Conservation (phyloP, 1,140 invertebrate species). For the Hyposmocoma kahamanoa region DNA sequence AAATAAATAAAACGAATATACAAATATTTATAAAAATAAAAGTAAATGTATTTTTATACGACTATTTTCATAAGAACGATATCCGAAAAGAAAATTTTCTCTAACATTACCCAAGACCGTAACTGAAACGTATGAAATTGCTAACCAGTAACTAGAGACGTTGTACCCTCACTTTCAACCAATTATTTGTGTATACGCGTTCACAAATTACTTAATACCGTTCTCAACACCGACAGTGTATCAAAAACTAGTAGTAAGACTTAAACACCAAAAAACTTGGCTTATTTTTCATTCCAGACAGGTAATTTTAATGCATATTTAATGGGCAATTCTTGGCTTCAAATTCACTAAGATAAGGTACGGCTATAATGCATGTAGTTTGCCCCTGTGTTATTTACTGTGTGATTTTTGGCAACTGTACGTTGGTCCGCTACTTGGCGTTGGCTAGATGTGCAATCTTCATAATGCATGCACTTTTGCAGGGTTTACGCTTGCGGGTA, state of each 20-base stretch:
- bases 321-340: constrained; percentile 71
- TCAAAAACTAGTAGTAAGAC: constrained; percentile 14
- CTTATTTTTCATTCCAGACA: constrained; percentile 65
- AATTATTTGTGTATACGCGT: too few relatives aligned
- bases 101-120: too few relatives aligned
- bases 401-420: constrained; percentile 69
- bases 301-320: constrained; percentile 74
- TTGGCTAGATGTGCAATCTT: constrained; percentile 69
- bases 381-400: constrained; percentile 67
- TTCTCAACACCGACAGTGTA: constrained; percentile 21
- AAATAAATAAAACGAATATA: too few relatives aligned
- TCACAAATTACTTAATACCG: constrained; percentile 28
- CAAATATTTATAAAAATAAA: too few relatives aligned
- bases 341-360: constrained; percentile 72
- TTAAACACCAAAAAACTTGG: constrained; percentile 28
- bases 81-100: too few relatives aligned
- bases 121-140: too few relatives aligned
- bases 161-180: too few relatives aligned
- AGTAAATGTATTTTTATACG: too few relatives aligned
- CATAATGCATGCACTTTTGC: constrained; percentile 69
- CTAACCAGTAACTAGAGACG: too few relatives aligned
- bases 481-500: constrained; percentile 39
- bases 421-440: constrained; percentile 57
- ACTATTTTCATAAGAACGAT: too few relatives aligned
- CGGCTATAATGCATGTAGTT: constrained; percentile 68